Evolutionary conservation across 2,888 invertebrate genomes (phyloP).

Genomic region (Chaetogeoica ovagalla): DNA sequence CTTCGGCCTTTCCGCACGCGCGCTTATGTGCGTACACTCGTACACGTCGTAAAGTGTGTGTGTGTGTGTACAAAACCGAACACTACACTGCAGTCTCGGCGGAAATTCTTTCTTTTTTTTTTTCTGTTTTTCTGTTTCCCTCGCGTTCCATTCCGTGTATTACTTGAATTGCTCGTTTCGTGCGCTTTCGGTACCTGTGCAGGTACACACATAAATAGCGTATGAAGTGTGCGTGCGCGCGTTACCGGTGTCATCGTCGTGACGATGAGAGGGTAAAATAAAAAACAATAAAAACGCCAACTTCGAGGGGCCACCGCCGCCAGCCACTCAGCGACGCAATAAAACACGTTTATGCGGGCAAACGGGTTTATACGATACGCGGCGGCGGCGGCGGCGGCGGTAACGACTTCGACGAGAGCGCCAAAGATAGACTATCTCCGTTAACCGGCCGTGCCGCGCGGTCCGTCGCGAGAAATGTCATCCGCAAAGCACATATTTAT

Average conservation of each 20-base stretch:
- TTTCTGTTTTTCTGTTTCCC: no score
- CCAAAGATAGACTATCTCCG: no score
- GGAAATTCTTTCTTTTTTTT: neutral
- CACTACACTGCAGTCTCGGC: neutral
- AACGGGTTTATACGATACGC: no score
- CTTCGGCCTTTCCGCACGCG: slow-evolving; percentile 21
- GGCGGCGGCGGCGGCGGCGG: neutral
- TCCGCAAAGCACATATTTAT: no score
- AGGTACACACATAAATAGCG: no score
- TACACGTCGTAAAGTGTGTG: neutral
- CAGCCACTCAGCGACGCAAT: slow-evolving; percentile 27
- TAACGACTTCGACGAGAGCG: slow-evolving; percentile 32
- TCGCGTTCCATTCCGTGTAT: neutral
- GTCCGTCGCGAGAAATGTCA: no score
- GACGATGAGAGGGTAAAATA: slow-evolving; percentile 3
- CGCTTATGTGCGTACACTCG: neutral
- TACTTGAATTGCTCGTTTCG: neutral
- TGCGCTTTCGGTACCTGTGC: neutral
- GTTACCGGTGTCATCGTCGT: neutral
- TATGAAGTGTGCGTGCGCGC: neutral
- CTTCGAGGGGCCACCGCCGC: slow-evolving; percentile 37
- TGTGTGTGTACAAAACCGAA: no score
- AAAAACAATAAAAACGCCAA: slow-evolving; percentile 25
- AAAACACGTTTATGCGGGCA: neutral
- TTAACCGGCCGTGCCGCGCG: no score